Percentiles rank a stretch among this genome's conserved stretches.
Evolutionary conservation across 2,888 invertebrate genomes (phyloP).

Genomic region (Polyommatus icarus): DNA sequence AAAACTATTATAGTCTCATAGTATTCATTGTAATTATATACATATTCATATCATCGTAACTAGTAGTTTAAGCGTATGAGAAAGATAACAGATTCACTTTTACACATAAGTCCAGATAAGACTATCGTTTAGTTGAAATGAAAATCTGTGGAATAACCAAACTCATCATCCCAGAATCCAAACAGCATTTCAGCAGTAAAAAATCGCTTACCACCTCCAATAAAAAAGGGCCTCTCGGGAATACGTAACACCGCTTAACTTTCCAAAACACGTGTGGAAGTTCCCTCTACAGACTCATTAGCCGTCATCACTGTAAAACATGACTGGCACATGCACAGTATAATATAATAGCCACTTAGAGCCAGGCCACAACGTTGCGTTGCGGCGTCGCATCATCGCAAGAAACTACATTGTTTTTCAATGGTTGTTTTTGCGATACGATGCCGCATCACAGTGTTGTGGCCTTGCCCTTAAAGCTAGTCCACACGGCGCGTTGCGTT

Average conservation of each 20-base stretch:
- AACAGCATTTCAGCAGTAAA: slow-evolving; percentile 8
- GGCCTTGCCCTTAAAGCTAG: too few relatives aligned
- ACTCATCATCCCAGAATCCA: background rate
- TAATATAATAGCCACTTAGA: slow-evolving; percentile 33
- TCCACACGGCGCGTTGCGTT: too few relatives aligned
- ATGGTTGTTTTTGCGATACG: too few relatives aligned
- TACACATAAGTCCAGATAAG: background rate
- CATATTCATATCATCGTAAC: too few relatives aligned
- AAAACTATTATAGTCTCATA: too few relatives aligned
- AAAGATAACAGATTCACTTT: background rate
- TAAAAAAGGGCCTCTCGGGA: slow-evolving; percentile 20
- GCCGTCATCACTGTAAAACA: slow-evolving; percentile 39
- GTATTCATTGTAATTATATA: too few relatives aligned
- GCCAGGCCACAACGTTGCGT: too few relatives aligned
- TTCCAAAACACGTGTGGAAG: slow-evolving; percentile 35
- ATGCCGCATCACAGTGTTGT: too few relatives aligned
- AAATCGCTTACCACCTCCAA: slow-evolving; percentile 23
- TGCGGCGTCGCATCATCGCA: too few relatives aligned
- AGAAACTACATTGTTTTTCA: too few relatives aligned
- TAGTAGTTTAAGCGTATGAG: too few relatives aligned
- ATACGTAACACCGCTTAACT: slow-evolving; percentile 34
- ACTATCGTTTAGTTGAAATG: background rate
- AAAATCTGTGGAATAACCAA: background rate
- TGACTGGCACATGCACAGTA: slow-evolving; percentile 36
- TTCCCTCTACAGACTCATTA: slow-evolving; percentile 39